Percentiles rank a stretch among this genome's conserved stretches.
Conservation (phyloP, 2,888 invertebrate genomes). For the Eilema griseolum region DNA sequence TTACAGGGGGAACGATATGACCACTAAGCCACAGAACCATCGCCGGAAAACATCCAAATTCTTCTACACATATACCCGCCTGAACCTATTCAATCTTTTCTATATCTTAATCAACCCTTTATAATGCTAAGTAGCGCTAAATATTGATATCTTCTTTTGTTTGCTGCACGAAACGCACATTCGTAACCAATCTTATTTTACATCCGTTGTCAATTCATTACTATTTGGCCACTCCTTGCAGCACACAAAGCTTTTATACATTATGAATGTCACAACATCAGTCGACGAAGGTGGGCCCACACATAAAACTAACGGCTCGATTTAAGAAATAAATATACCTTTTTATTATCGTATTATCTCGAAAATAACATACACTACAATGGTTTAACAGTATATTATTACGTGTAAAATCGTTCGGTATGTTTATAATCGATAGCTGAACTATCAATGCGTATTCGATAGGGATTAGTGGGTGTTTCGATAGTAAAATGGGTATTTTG, state of each 20-base stretch:
- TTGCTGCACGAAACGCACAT: slow-evolving; percentile 8
- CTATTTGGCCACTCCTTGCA: slow-evolving; percentile 14
- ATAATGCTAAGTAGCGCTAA: neutral
- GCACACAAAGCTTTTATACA: neutral
- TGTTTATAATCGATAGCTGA: slow-evolving; percentile 44
- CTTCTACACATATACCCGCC: no score
- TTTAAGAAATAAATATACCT: slow-evolving; percentile 46
- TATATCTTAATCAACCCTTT: no score
- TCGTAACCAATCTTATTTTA: neutral
- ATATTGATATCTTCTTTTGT: neutral
- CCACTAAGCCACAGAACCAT: no score
- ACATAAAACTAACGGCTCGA: slow-evolving; percentile 43
- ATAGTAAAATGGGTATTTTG: slow-evolving; percentile 24
- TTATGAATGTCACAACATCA: slow-evolving; percentile 33
- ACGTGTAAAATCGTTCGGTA: slow-evolving; percentile 44
- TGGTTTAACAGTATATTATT: slow-evolving; percentile 48
- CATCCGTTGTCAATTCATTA: neutral
- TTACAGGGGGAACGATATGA: no score
- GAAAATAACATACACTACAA: slow-evolving; percentile 45
- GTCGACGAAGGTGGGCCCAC: slow-evolving; percentile 38
- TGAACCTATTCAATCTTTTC: no score
- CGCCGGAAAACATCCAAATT: no score
- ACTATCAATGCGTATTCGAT: slow-evolving; percentile 34
- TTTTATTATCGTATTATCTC: slow-evolving; percentile 53
- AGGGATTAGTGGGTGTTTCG: slow-evolving; percentile 32